Conservation (phyloP, 53 echinoderm and acorn worm species). For the Mesocentrotus franciscanus region DNA sequence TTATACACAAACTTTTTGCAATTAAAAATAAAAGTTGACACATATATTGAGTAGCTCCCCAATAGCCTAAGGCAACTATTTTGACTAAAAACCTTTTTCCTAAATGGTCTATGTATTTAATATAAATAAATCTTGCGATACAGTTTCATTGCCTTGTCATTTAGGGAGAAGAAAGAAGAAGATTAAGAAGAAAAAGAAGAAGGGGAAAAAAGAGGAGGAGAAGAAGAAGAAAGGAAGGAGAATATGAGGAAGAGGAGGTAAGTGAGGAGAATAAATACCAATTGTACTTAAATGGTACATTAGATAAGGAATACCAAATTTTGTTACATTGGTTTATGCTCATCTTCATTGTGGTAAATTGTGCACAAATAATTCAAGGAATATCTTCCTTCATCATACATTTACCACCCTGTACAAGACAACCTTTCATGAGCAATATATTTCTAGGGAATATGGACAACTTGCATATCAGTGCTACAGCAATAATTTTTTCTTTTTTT, state of each 20-base stretch:
- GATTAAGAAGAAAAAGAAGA: no score
- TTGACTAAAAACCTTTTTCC: neutral
- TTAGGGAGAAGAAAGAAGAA: no score
- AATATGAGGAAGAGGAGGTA: no score
- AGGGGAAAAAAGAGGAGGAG: no score
- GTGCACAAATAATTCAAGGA: neutral
- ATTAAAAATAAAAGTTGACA: no score
- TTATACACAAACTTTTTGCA: no score
- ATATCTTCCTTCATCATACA: neutral
- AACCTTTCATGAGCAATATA: neutral
- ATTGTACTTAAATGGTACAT: neutral
- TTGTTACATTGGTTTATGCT: neutral
- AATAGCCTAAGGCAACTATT: neutral
- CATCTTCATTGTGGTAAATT: neutral
- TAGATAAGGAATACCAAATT: neutral
- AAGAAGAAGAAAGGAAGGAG: no score
- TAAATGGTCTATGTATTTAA: neutral
- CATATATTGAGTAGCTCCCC: neutral
- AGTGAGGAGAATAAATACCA: neutral
- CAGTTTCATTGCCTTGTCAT: no score
- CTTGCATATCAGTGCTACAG: neutral
- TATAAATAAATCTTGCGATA: neutral
- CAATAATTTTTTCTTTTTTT: neutral
- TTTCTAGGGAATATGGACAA: neutral
- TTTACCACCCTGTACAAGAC: no score